These are phyloP conservation scores for Tachina grossa DNA, from an alignment of 2,888 invertebrate genomes.

Conservation along the genomic window DNA sequence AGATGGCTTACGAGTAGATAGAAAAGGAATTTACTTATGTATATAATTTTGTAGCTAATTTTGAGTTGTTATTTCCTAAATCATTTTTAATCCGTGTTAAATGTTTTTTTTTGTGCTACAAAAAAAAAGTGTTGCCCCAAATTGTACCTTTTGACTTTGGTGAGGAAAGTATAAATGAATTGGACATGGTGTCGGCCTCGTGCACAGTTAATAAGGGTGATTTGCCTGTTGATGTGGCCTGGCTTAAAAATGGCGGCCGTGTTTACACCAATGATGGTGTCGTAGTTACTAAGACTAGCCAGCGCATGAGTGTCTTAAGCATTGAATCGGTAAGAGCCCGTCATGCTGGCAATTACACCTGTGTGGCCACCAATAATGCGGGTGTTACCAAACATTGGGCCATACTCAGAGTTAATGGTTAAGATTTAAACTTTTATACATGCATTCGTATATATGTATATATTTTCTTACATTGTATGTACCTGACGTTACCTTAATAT, in stretches of 20 bases:
- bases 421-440: slow-evolving; percentile 32
- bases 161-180: slow-evolving; percentile 87
- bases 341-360: slow-evolving; percentile 86
- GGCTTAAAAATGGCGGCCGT: slow-evolving; percentile 85
- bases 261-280: slow-evolving; percentile 84
- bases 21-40: not conserved
- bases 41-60: slow-evolving; percentile 7
- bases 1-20: slow-evolving; percentile 1
- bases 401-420: slow-evolving; percentile 85
- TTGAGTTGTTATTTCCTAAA: slow-evolving; percentile 38
- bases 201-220: slow-evolving; percentile 91
- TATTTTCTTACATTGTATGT: too few relatives aligned
- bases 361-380: slow-evolving; percentile 85
- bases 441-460: not conserved
- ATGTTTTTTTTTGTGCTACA: slow-evolving; percentile 1
- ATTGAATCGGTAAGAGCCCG: slow-evolving; percentile 86
- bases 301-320: slow-evolving; percentile 86
- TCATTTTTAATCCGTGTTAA: slow-evolving; percentile 23
- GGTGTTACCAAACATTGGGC: slow-evolving; percentile 85
- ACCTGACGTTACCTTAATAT: too few relatives aligned
- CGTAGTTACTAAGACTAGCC: slow-evolving; percentile 84
- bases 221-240: slow-evolving; percentile 88
- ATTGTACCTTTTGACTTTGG: slow-evolving; percentile 89
- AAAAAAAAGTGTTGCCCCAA: slow-evolving; percentile 87
- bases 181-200: slow-evolving; percentile 87